phyloP scores from a whole-genome alignment of 2,888 invertebrate species.

The Eupithecia subfuscata region DNA sequence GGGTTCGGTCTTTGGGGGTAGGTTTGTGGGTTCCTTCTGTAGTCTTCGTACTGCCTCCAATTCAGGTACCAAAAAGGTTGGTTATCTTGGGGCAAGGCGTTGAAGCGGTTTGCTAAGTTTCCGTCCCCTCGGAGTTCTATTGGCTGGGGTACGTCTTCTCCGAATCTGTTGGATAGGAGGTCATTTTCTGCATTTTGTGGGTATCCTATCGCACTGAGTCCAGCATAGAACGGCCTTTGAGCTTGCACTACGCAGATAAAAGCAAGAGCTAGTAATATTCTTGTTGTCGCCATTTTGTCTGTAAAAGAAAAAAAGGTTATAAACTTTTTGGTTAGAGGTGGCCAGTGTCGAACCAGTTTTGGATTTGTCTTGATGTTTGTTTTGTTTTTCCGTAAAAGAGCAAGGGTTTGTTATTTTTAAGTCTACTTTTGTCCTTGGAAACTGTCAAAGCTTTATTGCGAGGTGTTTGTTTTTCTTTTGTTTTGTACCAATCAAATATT shows the following conservation, averaged over 20 bases:
- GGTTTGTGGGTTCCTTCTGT: slow-evolving; percentile 70
- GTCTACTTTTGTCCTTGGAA: neutral
- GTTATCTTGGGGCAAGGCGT: slow-evolving; percentile 84
- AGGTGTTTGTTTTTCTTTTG: neutral
- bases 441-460: neutral
- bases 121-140: slow-evolving; percentile 85
- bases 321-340: neutral
- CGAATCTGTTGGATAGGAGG: slow-evolving; percentile 79
- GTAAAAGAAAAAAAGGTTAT: slow-evolving; percentile 45
- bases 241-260: slow-evolving; percentile 60
- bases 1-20: slow-evolving; percentile 61
- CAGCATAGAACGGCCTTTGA: slow-evolving; percentile 88
- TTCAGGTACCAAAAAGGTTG: slow-evolving; percentile 88
- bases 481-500: neutral
- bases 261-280: slow-evolving; percentile 53
- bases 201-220: slow-evolving; percentile 83
- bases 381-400: slow-evolving; percentile 6
- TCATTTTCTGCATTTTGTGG: slow-evolving; percentile 67
- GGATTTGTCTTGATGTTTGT: slow-evolving; percentile 4
- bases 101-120: slow-evolving; percentile 82
- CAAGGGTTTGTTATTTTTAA: neutral
- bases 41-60: slow-evolving; percentile 84
- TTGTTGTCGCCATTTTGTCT: slow-evolving; percentile 59
- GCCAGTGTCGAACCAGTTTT: slow-evolving; percentile 14
- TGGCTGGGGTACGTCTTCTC: slow-evolving; percentile 76